Percentiles rank a stretch among this genome's conserved stretches.
Evolutionary conservation across 2,888 invertebrate species (phyloP).

Genomic region (Dyspetes luteomarginatus): DNA sequence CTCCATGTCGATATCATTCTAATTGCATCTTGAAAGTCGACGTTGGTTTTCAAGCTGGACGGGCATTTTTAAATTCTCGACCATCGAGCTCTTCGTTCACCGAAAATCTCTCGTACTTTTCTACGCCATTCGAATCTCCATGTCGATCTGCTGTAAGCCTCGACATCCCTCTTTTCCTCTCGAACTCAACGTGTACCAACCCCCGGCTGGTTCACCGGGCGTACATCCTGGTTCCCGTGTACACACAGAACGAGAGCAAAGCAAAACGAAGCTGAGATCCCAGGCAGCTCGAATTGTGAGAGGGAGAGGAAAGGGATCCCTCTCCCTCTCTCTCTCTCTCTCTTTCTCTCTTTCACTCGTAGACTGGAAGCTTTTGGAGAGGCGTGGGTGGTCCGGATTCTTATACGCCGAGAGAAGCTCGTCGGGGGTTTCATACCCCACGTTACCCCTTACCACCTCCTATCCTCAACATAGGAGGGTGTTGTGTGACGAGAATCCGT

Average conservation of each 20-base stretch:
- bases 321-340: too few relatives aligned
- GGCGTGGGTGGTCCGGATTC: constrained; percentile 64
- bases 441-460: constrained; percentile 14
- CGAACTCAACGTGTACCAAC: constrained; percentile 16
- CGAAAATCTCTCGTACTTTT: constrained; percentile 1
- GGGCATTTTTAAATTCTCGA: not conserved
- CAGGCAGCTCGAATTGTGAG: constrained; percentile 16
- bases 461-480: constrained; percentile 19
- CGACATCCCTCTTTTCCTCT: constrained; percentile 6
- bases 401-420: constrained; percentile 59
- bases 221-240: constrained; percentile 54
- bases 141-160: constrained; percentile 11
- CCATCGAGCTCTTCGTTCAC: not conserved
- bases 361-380: constrained; percentile 45
- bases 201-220: constrained; percentile 50
- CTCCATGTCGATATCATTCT: constrained; percentile 24
- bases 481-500: constrained; percentile 36
- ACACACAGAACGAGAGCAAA: constrained; percentile 32
- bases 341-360: too few relatives aligned
- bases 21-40: constrained; percentile 5
- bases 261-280: constrained; percentile 28
- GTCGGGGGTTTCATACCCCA: constrained; percentile 41
- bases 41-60: not conserved
- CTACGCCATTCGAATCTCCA: constrained; percentile 15
- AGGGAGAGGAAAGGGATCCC: not conserved